phyloP scores from a whole-genome alignment of 1,140 invertebrate species.

The Drosophila nannoptera region DNA sequence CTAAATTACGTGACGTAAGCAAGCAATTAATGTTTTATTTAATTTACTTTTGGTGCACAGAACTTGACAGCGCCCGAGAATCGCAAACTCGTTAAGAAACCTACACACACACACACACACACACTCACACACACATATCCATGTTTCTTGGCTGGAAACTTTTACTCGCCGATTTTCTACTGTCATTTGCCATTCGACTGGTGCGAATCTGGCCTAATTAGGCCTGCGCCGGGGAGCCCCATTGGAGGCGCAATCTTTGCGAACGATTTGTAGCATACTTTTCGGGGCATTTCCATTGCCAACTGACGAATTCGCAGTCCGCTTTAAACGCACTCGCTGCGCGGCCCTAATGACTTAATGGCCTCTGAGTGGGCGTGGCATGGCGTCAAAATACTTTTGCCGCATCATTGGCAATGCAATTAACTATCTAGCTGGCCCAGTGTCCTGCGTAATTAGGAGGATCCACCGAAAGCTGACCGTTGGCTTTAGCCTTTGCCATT shows the following conservation, averaged over 20 bases:
- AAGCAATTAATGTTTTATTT: slow-evolving; percentile 67
- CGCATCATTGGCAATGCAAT: slow-evolving; percentile 72
- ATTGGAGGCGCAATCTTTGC: neutral
- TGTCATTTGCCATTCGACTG: slow-evolving; percentile 71
- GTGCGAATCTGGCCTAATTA: slow-evolving; percentile 59
- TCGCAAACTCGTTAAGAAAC: slow-evolving; percentile 39
- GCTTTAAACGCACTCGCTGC: slow-evolving; percentile 59
- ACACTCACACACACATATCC: neutral
- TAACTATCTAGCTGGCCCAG: slow-evolving; percentile 43
- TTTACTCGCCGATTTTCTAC: slow-evolving; percentile 40
- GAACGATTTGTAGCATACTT: slow-evolving; percentile 11
- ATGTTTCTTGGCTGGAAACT: slow-evolving; percentile 15
- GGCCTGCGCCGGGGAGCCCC: neutral
- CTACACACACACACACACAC: slow-evolving; percentile 6
- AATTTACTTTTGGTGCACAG: slow-evolving; percentile 40
- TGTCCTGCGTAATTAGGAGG: slow-evolving; percentile 62
- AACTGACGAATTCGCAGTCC: slow-evolving; percentile 29
- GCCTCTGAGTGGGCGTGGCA: slow-evolving; percentile 11
- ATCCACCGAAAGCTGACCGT: slow-evolving; percentile 9
- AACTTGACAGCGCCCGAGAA: slow-evolving; percentile 18
- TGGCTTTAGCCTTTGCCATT: slow-evolving; percentile 13
- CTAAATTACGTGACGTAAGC: slow-evolving; percentile 38
- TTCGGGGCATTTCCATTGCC: slow-evolving; percentile 37
- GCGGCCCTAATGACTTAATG: slow-evolving; percentile 70
- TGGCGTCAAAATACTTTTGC: slow-evolving; percentile 64